Conservation (phyloP, 2,797 vertebrate genomes). For the Mormyrops boulengeri region DNA sequence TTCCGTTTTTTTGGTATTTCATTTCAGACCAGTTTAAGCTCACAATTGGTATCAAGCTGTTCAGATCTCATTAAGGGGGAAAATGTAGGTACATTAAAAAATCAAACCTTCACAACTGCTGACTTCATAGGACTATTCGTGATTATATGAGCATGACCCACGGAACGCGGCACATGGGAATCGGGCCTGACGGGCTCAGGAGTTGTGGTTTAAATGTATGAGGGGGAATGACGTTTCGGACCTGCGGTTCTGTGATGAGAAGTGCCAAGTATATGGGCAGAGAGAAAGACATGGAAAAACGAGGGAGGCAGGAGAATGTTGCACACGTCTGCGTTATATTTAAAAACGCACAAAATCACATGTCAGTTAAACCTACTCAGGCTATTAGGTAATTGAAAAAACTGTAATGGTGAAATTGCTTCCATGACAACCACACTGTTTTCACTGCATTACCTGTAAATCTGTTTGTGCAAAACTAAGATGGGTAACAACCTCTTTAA, state of each 20-base stretch:
- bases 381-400: not conserved
- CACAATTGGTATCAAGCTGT: constrained; percentile 41
- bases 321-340: not conserved
- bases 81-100: constrained; percentile 48
- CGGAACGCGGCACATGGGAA: not conserved
- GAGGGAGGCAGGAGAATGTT: not conserved
- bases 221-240: not conserved
- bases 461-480: not conserved
- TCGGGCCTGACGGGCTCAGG: not conserved
- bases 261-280: not conserved
- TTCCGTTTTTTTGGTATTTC: constrained; percentile 47
- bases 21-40: constrained; percentile 46
- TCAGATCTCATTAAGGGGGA: constrained; percentile 39
- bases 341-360: not conserved
- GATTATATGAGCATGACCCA: constrained; percentile 3
- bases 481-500: not conserved
- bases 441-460: not conserved
- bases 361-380: not conserved
- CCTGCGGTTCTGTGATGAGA: not conserved
- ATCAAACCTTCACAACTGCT: constrained; percentile 27
- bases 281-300: not conserved
- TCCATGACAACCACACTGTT: not conserved
- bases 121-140: not conserved
- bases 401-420: not conserved
- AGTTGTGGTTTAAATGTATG: not conserved